These are phyloP conservation scores for Casuarius casuarius DNA, from an alignment of 2,113 vertebrate genomes.

Conservation along the genomic window DNA sequence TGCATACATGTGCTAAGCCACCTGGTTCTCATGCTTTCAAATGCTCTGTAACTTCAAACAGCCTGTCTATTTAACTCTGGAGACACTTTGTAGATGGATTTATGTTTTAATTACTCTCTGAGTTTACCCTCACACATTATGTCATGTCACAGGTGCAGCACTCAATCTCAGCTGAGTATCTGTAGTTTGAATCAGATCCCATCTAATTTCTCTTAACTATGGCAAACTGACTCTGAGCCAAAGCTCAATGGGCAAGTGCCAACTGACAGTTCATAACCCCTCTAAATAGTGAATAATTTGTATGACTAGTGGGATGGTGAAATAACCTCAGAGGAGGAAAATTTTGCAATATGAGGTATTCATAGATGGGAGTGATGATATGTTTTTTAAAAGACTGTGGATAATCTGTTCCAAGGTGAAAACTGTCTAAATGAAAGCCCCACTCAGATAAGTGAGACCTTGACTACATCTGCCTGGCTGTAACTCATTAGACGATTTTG, in stretches of 20 bases:
- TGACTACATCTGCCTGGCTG: neutral
- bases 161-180: slow-evolving; percentile 6
- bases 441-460: neutral
- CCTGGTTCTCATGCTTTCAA: neutral
- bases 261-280: neutral
- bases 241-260: neutral
- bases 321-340: neutral
- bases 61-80: neutral
- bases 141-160: neutral
- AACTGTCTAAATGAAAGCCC: neutral
- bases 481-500: neutral
- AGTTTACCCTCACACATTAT: slow-evolving; percentile 17
- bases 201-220: neutral
- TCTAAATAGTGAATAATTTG: neutral
- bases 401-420: neutral
- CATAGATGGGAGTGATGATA: neutral
- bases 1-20: neutral
- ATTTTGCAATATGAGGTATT: neutral
- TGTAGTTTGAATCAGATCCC: neutral
- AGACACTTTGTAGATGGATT: slow-evolving; percentile 22
- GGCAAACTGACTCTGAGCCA: slow-evolving; percentile 7
- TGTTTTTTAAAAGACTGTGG: neutral
- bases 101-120: slow-evolving; percentile 42
- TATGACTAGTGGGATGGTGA: neutral
- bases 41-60: neutral